Evolutionary conservation across 2,888 invertebrate genomes (phyloP), one percentile per base, ranked within the genome.

Genomic region (Brachypalpus laphriformis): DNA sequence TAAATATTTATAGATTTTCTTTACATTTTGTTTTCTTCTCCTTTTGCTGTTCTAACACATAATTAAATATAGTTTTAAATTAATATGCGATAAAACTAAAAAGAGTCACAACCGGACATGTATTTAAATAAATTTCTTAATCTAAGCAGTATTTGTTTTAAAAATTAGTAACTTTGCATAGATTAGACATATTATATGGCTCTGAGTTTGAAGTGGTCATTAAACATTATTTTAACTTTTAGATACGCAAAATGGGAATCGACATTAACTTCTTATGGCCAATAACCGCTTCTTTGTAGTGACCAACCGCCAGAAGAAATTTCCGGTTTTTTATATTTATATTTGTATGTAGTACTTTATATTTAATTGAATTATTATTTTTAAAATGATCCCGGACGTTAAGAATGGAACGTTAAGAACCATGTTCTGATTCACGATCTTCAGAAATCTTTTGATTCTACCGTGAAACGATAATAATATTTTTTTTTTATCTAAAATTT

Each of bases 101-200:
- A 34, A 1, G n/a, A n/a, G 4, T 14, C 2, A 31, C 31, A 31
- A 34, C 31, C 54, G 54, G 31, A 56, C 31, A 34, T 34, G 18
- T 18, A 18, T 56, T 56, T 56, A 31, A 56, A 34, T 11, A 56
- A 34, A 56, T 56, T 56, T 49, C 6, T 49, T 45, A 25, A 49
- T n/a, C 49, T 25, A n/a, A 49, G 11, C 22, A 49, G 14, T 54
- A 14, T 54, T 54, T 54, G 54, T 31, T 54, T 31, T 54, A 4
- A 54, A 31, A 31, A 54, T 54, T 31, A 54, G 9, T 54, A 16
- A 54, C 7, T 54, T 54, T 16, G 54, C 31, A 54, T 31, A 54
- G 14, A 54, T 14, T 14, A 5, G 6, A 8, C 3, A 16, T 20
- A 47, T 28, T 8, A 5, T 16, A 31, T 51, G 49, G 49, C 6